These are phyloP conservation scores for Chaunax sp. DNA, from an alignment of 2,797 vertebrate genomes.

Conservation along the genomic window DNA sequence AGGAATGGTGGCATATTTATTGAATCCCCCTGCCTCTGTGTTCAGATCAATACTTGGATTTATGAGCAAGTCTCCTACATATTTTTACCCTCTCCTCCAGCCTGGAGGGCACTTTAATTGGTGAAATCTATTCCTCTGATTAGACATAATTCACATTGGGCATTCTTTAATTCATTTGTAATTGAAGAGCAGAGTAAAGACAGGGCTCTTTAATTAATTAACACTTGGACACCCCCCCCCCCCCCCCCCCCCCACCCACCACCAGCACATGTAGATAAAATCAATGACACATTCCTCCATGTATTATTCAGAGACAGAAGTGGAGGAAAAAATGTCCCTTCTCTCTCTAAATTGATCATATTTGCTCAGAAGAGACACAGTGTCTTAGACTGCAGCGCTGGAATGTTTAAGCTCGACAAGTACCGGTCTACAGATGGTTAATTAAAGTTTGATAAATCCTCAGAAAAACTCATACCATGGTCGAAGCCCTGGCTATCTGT, in stretches of 20 bases:
- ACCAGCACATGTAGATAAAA: slow-evolving; percentile 69
- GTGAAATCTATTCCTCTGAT: slow-evolving; percentile 80
- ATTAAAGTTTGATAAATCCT: slow-evolving; percentile 43
- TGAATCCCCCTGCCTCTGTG: slow-evolving; percentile 55
- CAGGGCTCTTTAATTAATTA: slow-evolving; percentile 77
- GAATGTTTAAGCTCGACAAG: slow-evolving; percentile 25
- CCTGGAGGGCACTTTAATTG: slow-evolving; percentile 77
- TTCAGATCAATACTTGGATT: slow-evolving; percentile 79
- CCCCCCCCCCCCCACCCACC: too few species aligned
- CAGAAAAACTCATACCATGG: slow-evolving; percentile 24
- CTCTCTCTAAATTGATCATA: slow-evolving; percentile 47
- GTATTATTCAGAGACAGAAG: slow-evolving; percentile 57
- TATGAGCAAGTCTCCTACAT: slow-evolving; percentile 67
- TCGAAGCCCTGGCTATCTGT: not conserved
- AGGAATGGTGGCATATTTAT: slow-evolving; percentile 57
- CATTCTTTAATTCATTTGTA: slow-evolving; percentile 80
- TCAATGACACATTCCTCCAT: slow-evolving; percentile 53
- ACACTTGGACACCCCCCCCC: slow-evolving; percentile 31
- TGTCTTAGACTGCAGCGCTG: slow-evolving; percentile 3
- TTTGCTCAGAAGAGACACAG: slow-evolving; percentile 37
- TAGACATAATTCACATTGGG: slow-evolving; percentile 78
- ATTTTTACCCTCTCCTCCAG: slow-evolving; percentile 63
- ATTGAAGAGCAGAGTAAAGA: slow-evolving; percentile 77
- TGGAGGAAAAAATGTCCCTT: slow-evolving; percentile 6
- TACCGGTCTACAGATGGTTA: slow-evolving; percentile 20